A percentile compares a stretch with the other conserved stretches of the same genome.
These are phyloP conservation scores for Cecidostiba fungosa DNA, from an alignment of 2,888 invertebrate genomes.

Conservation along the genomic window DNA sequence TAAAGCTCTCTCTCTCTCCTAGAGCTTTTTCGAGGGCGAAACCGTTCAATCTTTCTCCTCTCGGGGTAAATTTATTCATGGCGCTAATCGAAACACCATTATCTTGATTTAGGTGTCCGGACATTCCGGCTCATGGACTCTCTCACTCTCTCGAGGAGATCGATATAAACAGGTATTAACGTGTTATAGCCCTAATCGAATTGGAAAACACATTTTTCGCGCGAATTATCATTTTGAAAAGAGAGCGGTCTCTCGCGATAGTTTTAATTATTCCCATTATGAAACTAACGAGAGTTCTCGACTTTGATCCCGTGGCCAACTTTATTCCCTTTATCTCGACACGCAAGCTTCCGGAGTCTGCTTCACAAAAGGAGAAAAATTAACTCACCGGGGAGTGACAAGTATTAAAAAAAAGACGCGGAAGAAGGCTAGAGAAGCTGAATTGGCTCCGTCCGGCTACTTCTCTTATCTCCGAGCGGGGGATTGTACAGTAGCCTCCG, in stretches of 20 bases:
- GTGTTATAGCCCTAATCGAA: not conserved
- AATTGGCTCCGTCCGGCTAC: constrained; percentile 30
- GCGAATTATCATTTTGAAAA: not conserved
- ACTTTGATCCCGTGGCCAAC: constrained; percentile 53
- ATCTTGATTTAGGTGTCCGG: constrained; percentile 16
- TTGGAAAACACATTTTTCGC: not conserved
- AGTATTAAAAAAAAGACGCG: constrained; percentile 37
- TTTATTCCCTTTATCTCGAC: constrained; percentile 1
- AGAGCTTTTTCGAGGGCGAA: not conserved
- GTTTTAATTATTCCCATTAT: constrained; percentile 60
- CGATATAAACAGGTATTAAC: too few species aligned
- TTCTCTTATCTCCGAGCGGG: constrained; percentile 31
- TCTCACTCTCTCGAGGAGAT: not conserved
- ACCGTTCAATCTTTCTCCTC: not conserved
- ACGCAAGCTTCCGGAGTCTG: not conserved
- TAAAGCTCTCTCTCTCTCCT: not conserved
- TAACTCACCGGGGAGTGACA: constrained; percentile 43
- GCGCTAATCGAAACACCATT: constrained; percentile 42
- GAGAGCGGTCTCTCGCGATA: constrained; percentile 1
- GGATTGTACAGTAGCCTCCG: constrained; percentile 19
- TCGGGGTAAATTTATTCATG: constrained; percentile 46
- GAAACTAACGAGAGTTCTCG: constrained; percentile 48
- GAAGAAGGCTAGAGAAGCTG: constrained; percentile 13
- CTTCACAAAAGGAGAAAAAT: constrained; percentile 34
- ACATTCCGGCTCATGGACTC: not conserved